phyloP scores from a whole-genome alignment of 2,888 invertebrate genomes.

The Bembecia ichneumoniformis region DNA sequence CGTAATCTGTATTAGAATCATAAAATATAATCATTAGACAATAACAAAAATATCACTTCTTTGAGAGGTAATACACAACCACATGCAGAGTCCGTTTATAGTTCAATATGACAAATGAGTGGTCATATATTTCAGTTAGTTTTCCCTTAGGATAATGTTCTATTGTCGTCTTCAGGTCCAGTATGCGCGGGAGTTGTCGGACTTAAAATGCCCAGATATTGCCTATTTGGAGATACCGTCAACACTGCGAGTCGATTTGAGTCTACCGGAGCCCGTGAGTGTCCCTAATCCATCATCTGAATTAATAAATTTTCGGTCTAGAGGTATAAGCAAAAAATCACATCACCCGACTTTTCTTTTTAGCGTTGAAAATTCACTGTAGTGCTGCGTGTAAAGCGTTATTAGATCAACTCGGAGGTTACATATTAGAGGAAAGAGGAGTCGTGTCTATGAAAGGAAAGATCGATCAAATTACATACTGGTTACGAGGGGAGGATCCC shows the following conservation, averaged over 20 bases:
- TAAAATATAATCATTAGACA: no score
- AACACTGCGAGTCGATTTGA: slow-evolving; percentile 92
- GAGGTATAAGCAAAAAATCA: neutral
- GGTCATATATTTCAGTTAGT: no score
- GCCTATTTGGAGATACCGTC: slow-evolving; percentile 93
- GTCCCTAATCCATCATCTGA: neutral
- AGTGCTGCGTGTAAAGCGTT: slow-evolving; percentile 80
- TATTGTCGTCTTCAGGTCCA: slow-evolving; percentile 73
- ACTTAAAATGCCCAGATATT: slow-evolving; percentile 93
- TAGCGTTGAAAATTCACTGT: slow-evolving; percentile 87
- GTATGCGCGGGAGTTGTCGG: slow-evolving; percentile 95
- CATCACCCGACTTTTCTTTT: slow-evolving; percentile 11
- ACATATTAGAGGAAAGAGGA: slow-evolving; percentile 82
- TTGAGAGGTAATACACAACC: no score
- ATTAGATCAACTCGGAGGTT: slow-evolving; percentile 81
- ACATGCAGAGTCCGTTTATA: neutral
- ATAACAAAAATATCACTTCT: no score
- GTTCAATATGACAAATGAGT: neutral
- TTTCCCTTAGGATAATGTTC: no score
- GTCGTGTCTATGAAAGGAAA: slow-evolving; percentile 87
- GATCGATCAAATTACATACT: slow-evolving; percentile 84
- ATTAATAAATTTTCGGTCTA: neutral
- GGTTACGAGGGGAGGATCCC: slow-evolving; percentile 84
- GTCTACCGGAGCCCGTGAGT: slow-evolving; percentile 84
- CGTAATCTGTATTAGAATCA: no score